A percentile compares a stretch with the other conserved stretches of the same genome.
Conservation (phyloP, 2,888 invertebrate species). For the Mesodorylaimus sp. region DNA sequence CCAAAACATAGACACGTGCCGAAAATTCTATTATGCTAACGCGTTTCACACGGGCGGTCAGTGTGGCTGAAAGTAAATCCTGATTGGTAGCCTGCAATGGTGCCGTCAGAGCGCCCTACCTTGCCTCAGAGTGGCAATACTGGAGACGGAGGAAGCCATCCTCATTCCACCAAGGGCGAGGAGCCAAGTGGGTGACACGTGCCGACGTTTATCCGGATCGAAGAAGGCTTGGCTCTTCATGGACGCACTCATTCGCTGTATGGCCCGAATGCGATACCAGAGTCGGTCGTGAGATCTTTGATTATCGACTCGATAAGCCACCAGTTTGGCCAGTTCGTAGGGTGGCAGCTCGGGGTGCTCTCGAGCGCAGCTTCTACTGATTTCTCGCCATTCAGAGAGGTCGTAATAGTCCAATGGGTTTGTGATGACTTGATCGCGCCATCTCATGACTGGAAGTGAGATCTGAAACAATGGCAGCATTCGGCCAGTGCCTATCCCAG, state of each 20-base stretch:
- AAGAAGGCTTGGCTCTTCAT: slow-evolving; percentile 16
- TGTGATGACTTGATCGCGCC: no score
- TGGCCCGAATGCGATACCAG: slow-evolving; percentile 43
- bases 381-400: neutral
- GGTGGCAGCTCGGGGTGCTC: slow-evolving; percentile 38
- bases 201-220: neutral
- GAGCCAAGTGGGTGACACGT: neutral
- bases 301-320: slow-evolving; percentile 38
- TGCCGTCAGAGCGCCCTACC: neutral
- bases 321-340: slow-evolving; percentile 40
- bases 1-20: slow-evolving; percentile 26
- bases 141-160: neutral
- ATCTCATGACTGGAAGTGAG: no score
- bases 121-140: neutral
- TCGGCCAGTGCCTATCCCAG: no score
- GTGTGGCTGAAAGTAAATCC: neutral
- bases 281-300: slow-evolving; percentile 37
- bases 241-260: slow-evolving; percentile 37
- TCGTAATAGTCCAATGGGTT: neutral
- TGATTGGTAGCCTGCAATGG: no score
- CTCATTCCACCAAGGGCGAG: neutral
- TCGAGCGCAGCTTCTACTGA: slow-evolving; percentile 23
- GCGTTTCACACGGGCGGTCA: slow-evolving; percentile 7
- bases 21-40: slow-evolving; percentile 31
- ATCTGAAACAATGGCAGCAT: no score